Evolutionary conservation across 2,797 vertebrate species (phyloP).

Genomic region (Myotis findleyi): DNA sequence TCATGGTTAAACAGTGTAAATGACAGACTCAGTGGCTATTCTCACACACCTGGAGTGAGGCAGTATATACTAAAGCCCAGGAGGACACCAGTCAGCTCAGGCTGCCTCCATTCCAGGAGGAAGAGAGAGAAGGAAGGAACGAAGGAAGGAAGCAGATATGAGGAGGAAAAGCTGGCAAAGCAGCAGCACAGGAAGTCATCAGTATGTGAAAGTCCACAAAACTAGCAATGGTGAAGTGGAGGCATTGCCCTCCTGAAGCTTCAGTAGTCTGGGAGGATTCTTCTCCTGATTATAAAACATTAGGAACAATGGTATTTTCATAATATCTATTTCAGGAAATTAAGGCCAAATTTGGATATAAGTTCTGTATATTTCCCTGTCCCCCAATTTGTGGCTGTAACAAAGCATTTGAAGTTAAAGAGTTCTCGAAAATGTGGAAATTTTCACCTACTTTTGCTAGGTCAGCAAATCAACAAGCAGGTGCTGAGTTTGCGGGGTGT

Average conservation of each 20-base stretch:
- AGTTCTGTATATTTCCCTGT: neutral
- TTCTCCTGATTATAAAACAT: neutral
- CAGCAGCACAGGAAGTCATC: neutral
- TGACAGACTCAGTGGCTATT: constrained; percentile 39
- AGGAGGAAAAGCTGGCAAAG: neutral
- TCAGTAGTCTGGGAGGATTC: neutral
- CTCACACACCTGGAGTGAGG: constrained; percentile 41
- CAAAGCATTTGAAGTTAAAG: neutral
- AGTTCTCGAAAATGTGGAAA: constrained; percentile 22
- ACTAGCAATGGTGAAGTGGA: neutral
- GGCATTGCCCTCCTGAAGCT: neutral
- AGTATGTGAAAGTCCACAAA: neutral
- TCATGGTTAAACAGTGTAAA: constrained; percentile 75
- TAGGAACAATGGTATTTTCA: neutral
- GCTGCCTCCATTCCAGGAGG: neutral
- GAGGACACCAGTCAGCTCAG: neutral
- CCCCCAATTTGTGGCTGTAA: neutral
- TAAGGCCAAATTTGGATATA: neutral
- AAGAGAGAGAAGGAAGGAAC: neutral
- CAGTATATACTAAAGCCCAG: neutral
- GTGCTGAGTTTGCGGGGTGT: neutral
- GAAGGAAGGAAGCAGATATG: neutral
- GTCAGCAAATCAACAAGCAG: constrained; percentile 2
- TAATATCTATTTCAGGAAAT: neutral
- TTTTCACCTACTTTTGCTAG: constrained; percentile 26